Base-by-base conservation (phyloP, 2,797 vertebrate species). In the Hafferia zeledoni region DNA sequence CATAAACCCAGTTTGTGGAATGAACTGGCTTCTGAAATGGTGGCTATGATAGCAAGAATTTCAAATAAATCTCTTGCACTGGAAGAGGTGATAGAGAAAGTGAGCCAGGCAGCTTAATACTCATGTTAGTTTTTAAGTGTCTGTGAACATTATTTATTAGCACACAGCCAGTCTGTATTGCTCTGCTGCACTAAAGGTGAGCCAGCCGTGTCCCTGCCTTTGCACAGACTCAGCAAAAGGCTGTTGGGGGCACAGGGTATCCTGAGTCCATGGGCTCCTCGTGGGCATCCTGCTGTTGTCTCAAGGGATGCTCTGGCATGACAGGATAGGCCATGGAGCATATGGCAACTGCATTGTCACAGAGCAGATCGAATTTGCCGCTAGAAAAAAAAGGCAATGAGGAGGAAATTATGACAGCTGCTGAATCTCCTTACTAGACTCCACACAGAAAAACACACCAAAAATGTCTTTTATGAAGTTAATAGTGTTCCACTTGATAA, bases 221-320 rank as follows among this genome's bases (percentile, higher is more conserved):
- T 63, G 52, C 60, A 49, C 23, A 9, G 49, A 18, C 64, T 95
- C 83, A 64, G 61, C 22, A 44, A n/a, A 89, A 47, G 35, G 28
- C 56, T 74, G 27, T 4, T 0, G 0, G 28, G 28, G 28, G 6
- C 57, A 71, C 0, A 0, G 15, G 28, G 17, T 35, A 1, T 7
- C 41, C 55, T 5, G 15, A 81, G 49, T 4, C 25, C 59, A 2
- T 1, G 59, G 30, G 31, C 7, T 70, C 8, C 44, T 33, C 7
- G 1, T 6, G 30, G 46, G 20, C 16, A 1, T 56, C 75, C 50
- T 61, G 30, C 63, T 8, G 1, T n/a, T 61, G 4, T 11, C 46
- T 28, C 65, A 50, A 9, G 50, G 57, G 70, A 39, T 2, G 2
- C 19, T 4, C 22, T 5, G n/a, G 37, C 1, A 2, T 18, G 28